Conservation (phyloP, 2,113 vertebrate genomes). For the Recurvirostra avosetta region DNA sequence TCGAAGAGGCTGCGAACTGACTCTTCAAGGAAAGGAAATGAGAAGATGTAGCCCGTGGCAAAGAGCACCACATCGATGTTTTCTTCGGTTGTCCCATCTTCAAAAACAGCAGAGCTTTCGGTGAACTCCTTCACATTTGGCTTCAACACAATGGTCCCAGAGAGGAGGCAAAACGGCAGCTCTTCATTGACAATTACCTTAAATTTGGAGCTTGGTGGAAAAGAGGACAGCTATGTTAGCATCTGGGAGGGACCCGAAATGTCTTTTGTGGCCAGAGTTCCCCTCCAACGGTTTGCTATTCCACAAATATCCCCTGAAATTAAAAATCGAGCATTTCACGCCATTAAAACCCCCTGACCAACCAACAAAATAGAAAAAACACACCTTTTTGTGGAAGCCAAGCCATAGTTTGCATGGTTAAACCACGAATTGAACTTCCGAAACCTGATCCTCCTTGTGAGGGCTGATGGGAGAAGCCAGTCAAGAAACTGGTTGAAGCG, state of each 20-base stretch:
- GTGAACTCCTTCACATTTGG: conserved; percentile 74
- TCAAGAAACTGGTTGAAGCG: conserved; percentile 71
- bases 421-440: conserved; percentile 74
- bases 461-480: conserved; percentile 69
- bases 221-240: background rate
- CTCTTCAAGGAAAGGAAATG: conserved; percentile 76
- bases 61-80: conserved; percentile 81
- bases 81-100: conserved; percentile 76
- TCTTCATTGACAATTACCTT: conserved; percentile 76
- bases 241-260: background rate
- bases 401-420: conserved; percentile 81
- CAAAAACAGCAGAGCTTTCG: conserved; percentile 74
- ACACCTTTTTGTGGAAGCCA: conserved; percentile 82
- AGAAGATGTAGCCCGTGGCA: conserved; percentile 79
- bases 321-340: background rate
- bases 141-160: conserved; percentile 79
- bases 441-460: conserved; percentile 71
- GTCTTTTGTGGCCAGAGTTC: background rate
- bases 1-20: conserved; percentile 44
- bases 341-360: background rate
- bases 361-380: background rate
- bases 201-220: conserved; percentile 55
- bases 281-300: background rate
- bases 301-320: background rate
- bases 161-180: conserved; percentile 79